phyloP scores from a whole-genome alignment of 2,888 invertebrate species.

The Xestia sexstrigata region DNA sequence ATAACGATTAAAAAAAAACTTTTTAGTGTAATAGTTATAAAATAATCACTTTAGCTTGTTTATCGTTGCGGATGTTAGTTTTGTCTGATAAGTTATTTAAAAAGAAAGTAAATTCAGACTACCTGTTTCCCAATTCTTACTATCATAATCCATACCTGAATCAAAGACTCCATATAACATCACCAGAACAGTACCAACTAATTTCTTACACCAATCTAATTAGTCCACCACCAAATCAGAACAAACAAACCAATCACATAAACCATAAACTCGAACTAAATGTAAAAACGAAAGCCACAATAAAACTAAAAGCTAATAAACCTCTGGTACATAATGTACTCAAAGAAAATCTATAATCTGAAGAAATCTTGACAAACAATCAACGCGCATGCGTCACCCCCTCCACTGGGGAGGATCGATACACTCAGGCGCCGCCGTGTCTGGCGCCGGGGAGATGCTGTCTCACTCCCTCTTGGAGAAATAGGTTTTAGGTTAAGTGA shows the following conservation, averaged over 20 bases:
- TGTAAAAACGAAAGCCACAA: constrained; percentile 48
- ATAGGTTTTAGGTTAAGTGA: constrained; percentile 24
- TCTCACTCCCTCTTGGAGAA: constrained; percentile 30
- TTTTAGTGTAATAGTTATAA: no score
- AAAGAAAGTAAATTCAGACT: not conserved
- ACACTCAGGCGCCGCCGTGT: constrained; percentile 87
- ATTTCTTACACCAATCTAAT: constrained; percentile 4
- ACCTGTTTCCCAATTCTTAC: not conserved
- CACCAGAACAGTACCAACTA: not conserved
- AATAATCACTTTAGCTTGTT: no score
- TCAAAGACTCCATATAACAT: not conserved
- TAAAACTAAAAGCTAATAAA: constrained; percentile 67
- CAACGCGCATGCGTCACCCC: constrained; percentile 78
- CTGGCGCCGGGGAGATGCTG: constrained; percentile 77
- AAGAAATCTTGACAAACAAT: constrained; percentile 81
- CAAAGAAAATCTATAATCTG: constrained; percentile 79
- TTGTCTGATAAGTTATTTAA: not conserved
- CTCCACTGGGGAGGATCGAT: constrained; percentile 77
- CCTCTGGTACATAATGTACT: constrained; percentile 41
- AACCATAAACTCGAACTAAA: constrained; percentile 20
- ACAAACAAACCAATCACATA: constrained; percentile 35
- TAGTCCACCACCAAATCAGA: constrained; percentile 17
- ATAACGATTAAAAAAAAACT: no score
- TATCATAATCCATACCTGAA: not conserved
- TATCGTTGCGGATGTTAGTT: not conserved